Base-by-base conservation (phyloP, 2,888 invertebrate species). In the Caradrina clavipalpis region DNA sequence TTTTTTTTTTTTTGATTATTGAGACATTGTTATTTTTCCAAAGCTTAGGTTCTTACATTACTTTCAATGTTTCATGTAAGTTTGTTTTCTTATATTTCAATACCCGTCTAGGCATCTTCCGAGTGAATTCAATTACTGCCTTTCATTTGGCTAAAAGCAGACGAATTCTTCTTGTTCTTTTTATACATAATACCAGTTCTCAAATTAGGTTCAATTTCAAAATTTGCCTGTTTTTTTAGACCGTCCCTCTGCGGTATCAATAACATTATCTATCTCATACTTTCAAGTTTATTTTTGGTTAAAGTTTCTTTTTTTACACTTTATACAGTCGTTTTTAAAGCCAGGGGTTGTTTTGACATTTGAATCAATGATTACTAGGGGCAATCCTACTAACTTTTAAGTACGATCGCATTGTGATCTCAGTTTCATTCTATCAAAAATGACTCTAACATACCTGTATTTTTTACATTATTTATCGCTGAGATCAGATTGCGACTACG, bases 121-220 rank as follows among this genome's bases (percentile, higher is more conserved):
- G 61, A n/a, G 31, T 21, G 62, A 63, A 79, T 79, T 45, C 51
- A 63, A 70, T 79, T 65, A 70, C 42, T 21, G n/a, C 0, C 26
- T 77, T 64, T 77, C 64, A 77, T 80, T 77, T 65, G n/a, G 45
- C 65, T 80, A 76, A 77, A 65, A 80, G 76, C 80, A 62, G 61
- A 21, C 31, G 45, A 22, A 49, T 26, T 50, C n/a, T 13, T 49
- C 17, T 70, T 35, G 51, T 26, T 73, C 64, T 49, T 49, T 69
- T 74, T 59, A 58, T 65, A 45, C 54, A 61, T 70, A 65, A 61
- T 64, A 42, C 65, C 61, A 70, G 60, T 26, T 64, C 60, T 17
- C 31, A 61, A 69, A 64, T 79, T 49, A 75, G 75, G 54, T 55
- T 61, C 47, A 51, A 55, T 70, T 65, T 61, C 54, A 51, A 55